A percentile compares a stretch with the other conserved stretches of the same genome.
Evolutionary conservation across 2,888 invertebrate species (phyloP).

Genomic region (Eristalinus aeneus): DNA sequence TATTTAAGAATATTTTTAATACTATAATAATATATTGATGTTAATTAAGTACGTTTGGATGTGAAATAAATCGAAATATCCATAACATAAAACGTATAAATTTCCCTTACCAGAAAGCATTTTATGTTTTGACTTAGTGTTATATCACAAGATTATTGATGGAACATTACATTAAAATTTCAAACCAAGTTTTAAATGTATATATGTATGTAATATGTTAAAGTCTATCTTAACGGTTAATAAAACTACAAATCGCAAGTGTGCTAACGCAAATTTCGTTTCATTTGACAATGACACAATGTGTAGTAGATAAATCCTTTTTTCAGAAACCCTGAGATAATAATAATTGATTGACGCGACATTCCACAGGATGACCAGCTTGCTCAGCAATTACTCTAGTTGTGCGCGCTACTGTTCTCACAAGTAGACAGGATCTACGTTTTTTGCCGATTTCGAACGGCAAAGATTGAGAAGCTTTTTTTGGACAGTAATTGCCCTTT

Average conservation of each 20-base stretch:
- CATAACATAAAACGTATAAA: neutral
- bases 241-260: neutral
- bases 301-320: no score
- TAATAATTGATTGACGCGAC: no score
- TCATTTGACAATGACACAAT: no score
- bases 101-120: constrained; percentile 47
- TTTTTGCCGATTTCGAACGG: no score
- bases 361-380: no score
- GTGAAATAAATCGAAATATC: neutral
- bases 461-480: no score
- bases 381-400: no score
- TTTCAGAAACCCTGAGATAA: neutral
- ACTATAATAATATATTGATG: constrained; percentile 3
- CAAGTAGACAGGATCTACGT: no score
- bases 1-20: constrained; percentile 29
- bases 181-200: constrained; percentile 14
- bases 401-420: no score
- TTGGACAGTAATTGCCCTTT: no score
- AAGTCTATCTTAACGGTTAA: neutral
- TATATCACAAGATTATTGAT: neutral
- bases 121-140: constrained; percentile 32
- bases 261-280: no score
- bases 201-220: constrained; percentile 11
- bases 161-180: neutral
- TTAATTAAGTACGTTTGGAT: neutral